Evolutionary conservation across 2,113 vertebrate genomes (phyloP).

Genomic region (Sylvilagus bachmani): DNA sequence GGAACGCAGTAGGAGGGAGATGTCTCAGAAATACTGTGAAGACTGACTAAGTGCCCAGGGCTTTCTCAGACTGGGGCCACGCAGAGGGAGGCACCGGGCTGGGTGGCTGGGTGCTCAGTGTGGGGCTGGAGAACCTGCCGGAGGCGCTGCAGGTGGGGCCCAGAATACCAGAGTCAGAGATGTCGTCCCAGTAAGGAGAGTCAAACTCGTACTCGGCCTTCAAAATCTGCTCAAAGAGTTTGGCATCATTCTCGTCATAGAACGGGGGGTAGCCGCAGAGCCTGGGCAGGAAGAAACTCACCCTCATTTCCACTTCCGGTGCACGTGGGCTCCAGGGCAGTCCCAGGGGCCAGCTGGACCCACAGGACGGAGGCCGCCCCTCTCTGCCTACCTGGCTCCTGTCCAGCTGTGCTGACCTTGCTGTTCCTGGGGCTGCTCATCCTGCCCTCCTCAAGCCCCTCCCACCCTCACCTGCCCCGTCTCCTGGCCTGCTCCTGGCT

Average conservation of each 20-base stretch:
- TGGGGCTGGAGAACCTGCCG: not conserved
- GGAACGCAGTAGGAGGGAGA: not conserved
- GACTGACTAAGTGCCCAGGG: conserved; percentile 6
- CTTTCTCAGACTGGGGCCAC: not conserved
- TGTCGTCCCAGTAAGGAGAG: conserved; percentile 99
- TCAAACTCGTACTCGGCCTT: conserved; percentile 98
- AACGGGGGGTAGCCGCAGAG: conserved; percentile 98
- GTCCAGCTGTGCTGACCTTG: not conserved
- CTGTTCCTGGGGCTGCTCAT: not conserved
- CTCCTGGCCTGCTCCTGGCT: not conserved
- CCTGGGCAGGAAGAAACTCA: conserved; percentile 84
- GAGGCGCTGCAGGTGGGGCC: not conserved
- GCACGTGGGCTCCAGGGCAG: not conserved
- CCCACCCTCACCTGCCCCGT: not conserved
- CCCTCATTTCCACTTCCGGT: conserved; percentile 6
- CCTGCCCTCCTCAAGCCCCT: not conserved
- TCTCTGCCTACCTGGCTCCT: not conserved
- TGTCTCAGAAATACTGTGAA: conserved; percentile 49
- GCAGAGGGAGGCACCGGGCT: not conserved
- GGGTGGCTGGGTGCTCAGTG: not conserved
- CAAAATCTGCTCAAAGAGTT: conserved; percentile 98
- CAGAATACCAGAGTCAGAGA: conserved; percentile 96
- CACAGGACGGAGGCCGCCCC: not conserved
- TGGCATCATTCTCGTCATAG: conserved; percentile 98
- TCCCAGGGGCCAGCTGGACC: not conserved